Percentiles rank a stretch among this genome's conserved stretches.
Conservation (phyloP, 1,140 invertebrate species). For the Drosophila tani region DNA sequence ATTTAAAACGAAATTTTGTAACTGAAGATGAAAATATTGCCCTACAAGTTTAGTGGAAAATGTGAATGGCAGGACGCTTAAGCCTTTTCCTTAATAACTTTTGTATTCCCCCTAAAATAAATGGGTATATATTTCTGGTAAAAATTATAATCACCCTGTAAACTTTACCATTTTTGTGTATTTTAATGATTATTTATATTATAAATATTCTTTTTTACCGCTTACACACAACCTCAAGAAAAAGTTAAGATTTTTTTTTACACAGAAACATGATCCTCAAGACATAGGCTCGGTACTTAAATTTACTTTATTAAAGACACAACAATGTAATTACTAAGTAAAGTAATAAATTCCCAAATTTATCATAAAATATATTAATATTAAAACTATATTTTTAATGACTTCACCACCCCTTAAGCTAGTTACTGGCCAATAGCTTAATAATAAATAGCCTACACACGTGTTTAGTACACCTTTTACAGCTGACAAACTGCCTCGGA, state of each 20-base stretch:
- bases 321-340: no score
- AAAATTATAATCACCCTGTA: not conserved
- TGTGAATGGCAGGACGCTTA: no score
- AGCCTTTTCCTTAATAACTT: no score
- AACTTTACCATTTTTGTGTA: not conserved
- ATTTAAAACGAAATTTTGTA: constrained; percentile 49
- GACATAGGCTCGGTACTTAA: not conserved
- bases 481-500: constrained; percentile 1
- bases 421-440: not conserved
- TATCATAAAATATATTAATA: no score
- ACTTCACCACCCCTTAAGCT: no score
- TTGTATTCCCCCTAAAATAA: no score
- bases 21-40: constrained; percentile 5
- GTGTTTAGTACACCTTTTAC: constrained; percentile 1
- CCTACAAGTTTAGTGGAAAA: no score
- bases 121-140: not conserved
- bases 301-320: not conserved
- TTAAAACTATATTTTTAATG: not conserved
- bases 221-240: not conserved
- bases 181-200: not conserved
- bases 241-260: not conserved
- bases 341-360: no score
- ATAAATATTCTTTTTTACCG: not conserved
- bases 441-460: not conserved
- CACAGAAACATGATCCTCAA: not conserved